Percentiles rank a stretch among this genome's conserved stretches.
Evolutionary conservation across 2,797 vertebrate species (phyloP).

Genomic region (Smutsia gigantea): DNA sequence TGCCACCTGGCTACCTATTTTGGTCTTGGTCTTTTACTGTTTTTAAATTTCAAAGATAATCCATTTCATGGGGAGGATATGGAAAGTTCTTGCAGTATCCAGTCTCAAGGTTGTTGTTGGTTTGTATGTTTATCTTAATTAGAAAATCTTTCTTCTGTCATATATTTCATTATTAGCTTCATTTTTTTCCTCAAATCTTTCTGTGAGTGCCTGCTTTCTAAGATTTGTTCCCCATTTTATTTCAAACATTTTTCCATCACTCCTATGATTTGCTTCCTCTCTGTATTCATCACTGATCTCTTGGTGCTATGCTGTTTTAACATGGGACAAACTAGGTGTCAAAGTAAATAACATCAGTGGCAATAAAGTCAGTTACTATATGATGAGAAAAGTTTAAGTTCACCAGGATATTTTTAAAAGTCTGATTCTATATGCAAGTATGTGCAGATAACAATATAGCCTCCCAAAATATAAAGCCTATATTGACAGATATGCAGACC

Average conservation of each 20-base stretch:
- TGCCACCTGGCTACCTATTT: neutral
- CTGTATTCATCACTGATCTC: neutral
- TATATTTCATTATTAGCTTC: neutral
- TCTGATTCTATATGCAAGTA: neutral
- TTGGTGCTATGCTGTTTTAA: neutral
- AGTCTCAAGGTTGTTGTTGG: neutral
- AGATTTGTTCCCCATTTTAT: neutral
- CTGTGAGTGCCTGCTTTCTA: neutral
- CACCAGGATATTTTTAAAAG: neutral
- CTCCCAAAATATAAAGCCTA: neutral
- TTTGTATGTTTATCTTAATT: neutral
- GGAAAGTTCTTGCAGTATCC: neutral
- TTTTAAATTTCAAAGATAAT: neutral
- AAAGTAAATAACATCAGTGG: neutral
- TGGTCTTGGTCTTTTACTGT: neutral
- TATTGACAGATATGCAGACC: neutral
- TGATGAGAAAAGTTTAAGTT: neutral
- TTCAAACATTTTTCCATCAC: neutral
- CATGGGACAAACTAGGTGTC: neutral
- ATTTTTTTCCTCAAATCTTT: neutral
- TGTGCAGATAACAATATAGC: neutral
- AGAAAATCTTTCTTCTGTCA: neutral
- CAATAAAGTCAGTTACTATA: neutral
- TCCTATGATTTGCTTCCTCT: neutral
- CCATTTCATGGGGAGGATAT: neutral